These are phyloP conservation scores for Pheosia gnoma DNA, from an alignment of 2,888 invertebrate species.

Conservation along the genomic window DNA sequence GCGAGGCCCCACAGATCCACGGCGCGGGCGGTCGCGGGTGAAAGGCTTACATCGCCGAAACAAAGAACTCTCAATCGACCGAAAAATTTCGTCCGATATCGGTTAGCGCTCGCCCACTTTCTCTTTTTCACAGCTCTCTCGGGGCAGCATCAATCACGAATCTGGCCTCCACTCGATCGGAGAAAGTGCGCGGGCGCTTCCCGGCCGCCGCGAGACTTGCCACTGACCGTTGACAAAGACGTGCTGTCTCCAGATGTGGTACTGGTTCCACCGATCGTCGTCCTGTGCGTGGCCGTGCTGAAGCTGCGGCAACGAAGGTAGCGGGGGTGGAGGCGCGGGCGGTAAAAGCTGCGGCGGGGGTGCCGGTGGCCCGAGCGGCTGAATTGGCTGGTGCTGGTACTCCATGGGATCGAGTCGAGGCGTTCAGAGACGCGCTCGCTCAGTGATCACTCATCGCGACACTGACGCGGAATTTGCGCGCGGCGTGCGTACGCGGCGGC, in stretches of 20 bases:
- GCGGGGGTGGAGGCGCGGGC: conserved; percentile 84
- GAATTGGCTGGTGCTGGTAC: conserved; percentile 78
- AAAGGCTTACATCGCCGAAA: conserved; percentile 56
- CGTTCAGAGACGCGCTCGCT: conserved; percentile 61
- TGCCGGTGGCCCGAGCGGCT: conserved; percentile 86
- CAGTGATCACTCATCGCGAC: conserved; percentile 75
- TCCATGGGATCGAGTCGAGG: conserved; percentile 70
- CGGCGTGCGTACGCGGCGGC: conserved; percentile 59
- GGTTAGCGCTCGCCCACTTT: conserved; percentile 69
- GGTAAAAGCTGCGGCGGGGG: conserved; percentile 86
- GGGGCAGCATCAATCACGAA: conserved; percentile 45
- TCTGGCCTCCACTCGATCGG: conserved; percentile 31
- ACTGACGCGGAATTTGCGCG: conserved; percentile 53
- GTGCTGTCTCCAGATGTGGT: conserved; percentile 92
- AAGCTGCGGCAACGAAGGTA: conserved; percentile 86
- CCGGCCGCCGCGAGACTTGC: conserved; percentile 31
- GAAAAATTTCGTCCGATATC: conserved; percentile 63
- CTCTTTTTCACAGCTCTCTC: conserved; percentile 63
- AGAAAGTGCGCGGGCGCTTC: conserved; percentile 64
- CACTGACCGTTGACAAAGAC: conserved; percentile 91
- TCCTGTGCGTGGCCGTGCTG: conserved; percentile 85
- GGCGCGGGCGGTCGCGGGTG: conserved; percentile 42
- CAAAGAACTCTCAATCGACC: conserved; percentile 68
- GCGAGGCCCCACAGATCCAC: conserved; percentile 6
- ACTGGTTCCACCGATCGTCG: conserved; percentile 89